Evolutionary conservation across 2,113 vertebrate species (phyloP).

Genomic region (Pleuronectes platessa): DNA sequence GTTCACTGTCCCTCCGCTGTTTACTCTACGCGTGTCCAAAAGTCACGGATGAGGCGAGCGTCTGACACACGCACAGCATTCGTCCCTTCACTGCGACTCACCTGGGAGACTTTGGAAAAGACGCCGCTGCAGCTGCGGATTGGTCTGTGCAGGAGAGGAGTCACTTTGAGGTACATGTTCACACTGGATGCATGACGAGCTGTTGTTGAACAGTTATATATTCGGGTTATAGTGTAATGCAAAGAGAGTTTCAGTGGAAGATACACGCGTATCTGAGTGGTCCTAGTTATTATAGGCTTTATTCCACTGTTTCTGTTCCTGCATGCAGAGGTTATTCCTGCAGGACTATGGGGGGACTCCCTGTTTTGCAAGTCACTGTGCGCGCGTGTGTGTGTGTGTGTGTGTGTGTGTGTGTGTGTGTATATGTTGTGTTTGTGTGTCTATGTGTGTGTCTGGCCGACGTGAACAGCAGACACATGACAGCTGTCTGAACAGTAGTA

Average conservation of each 20-base stretch:
- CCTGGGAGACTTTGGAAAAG: background rate
- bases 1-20: constrained; percentile 26
- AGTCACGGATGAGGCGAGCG: constrained; percentile 61
- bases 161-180: constrained; percentile 31
- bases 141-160: background rate
- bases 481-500: constrained; percentile 20
- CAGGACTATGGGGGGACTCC: constrained; percentile 2
- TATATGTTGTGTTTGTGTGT: too few species aligned
- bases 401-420: background rate
- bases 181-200: background rate
- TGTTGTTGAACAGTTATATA: background rate
- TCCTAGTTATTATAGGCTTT: background rate
- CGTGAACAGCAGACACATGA: constrained; percentile 10
- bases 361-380: constrained; percentile 65
- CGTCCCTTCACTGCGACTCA: constrained; percentile 10
- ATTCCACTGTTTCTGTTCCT: background rate
- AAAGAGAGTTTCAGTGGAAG: too few species aligned
- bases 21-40: constrained; percentile 57
- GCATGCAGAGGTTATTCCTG: too few species aligned
- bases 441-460: constrained; percentile 8
- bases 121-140: constrained; percentile 16
- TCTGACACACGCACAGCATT: constrained; percentile 44
- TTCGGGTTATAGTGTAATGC: too few species aligned
- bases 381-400: background rate
- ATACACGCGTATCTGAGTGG: background rate